A percentile compares a stretch with the other conserved stretches of the same genome.
phyloP scores from a whole-genome alignment of 2,888 invertebrate genomes.

The Opisthograptis luteolata region DNA sequence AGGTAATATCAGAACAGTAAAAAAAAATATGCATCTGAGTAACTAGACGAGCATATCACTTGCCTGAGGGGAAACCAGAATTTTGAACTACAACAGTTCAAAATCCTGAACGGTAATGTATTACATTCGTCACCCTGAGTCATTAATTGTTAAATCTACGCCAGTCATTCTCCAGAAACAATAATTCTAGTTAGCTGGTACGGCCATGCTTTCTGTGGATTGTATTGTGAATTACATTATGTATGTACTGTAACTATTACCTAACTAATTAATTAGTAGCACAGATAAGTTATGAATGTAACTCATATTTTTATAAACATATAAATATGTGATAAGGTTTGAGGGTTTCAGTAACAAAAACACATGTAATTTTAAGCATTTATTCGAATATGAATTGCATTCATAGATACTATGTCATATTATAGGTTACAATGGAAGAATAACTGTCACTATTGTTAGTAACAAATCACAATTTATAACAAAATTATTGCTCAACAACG shows the following conservation, averaged over 20 bases:
- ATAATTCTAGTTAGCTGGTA: no score
- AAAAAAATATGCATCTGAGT: no score
- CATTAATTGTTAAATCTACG: no score
- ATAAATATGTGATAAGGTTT: slow-evolving; percentile 35
- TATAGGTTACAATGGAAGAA: slow-evolving; percentile 20
- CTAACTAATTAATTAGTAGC: slow-evolving; percentile 30
- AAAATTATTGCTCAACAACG: slow-evolving; percentile 13
- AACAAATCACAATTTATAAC: slow-evolving; percentile 13
- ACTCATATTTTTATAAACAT: slow-evolving; percentile 70
- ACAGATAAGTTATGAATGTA: slow-evolving; percentile 71
- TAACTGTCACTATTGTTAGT: slow-evolving; percentile 7
- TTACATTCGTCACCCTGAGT: no score
- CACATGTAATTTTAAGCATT: slow-evolving; percentile 68
- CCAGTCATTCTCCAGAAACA: no score
- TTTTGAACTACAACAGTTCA: no score
- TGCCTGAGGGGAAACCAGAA: no score
- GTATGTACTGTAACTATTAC: slow-evolving; percentile 24
- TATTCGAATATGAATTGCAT: slow-evolving; percentile 83
- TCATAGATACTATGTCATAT: slow-evolving; percentile 47
- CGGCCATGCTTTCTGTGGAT: neutral
- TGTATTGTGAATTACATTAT: neutral
- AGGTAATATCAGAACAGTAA: no score
- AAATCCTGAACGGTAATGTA: no score
- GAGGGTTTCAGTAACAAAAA: slow-evolving; percentile 60
- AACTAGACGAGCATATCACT: no score